Evolutionary conservation across 2,888 invertebrate genomes (phyloP), one percentile per base, ranked within the genome.

Genomic region (Melanostoma mellinum): DNA sequence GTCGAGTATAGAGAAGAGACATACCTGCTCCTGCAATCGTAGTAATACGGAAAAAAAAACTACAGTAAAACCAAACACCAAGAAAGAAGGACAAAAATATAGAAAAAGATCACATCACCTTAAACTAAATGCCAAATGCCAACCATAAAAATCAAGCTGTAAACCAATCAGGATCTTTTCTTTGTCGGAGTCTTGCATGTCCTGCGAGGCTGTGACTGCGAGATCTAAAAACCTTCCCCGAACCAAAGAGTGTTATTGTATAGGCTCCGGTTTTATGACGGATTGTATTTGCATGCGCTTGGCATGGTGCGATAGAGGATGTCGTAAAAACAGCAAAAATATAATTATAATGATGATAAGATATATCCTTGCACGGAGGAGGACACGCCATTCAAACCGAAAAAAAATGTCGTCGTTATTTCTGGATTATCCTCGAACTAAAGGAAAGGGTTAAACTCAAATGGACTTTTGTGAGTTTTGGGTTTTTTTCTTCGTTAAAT

Each of bases 171-270:
- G 84, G 79, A 84, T 65, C 63, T 6, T 2, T 10, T 67, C 71
- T 84, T 84, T 79, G 79, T 84, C 84, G 84, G 84, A 79, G 69
- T 30, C 69, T 74, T 69, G 74, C 84, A 71, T 67, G 79, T 79
- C 74, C 74, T 82, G 63, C n/a, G 32, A 58, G 36, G 61, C 33
- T 75, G 46, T 10, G 20, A 20, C 32, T 48, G n/a, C 35, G 0
- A 35, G 36, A 35, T 4, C 9, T 2, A 30, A 0, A 3, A 20
- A 9, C 40, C 61, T 20, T 10, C 32, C 4, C 56, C 30, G 0
- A 46, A 38, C 30, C 2, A 1, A 20, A 20, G 20, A 20, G 20
- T 20, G 0, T 0, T 20, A 50, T 38, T 50, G 32, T 42, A 58
- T 20, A 20, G 20, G 5, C n/a, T 44, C 38, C 30, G 44, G 56